Evolutionary conservation across 2,113 vertebrate genomes (phyloP).

Genomic region (Gopherus evgoodei): DNA sequence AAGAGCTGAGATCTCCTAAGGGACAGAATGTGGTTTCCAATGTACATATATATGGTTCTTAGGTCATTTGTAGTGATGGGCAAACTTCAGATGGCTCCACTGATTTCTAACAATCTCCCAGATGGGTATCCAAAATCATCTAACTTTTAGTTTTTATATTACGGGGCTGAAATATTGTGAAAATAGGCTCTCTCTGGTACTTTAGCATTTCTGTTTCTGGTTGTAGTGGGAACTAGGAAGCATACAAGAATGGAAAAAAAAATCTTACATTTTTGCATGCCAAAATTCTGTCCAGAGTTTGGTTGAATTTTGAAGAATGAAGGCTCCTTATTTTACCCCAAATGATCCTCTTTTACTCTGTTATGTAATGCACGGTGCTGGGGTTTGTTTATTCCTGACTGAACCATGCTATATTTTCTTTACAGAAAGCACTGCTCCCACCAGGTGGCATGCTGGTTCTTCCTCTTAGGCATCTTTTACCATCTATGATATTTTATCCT

Average conservation of each 20-base stretch:
- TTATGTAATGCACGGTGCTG: rapidly evolving
- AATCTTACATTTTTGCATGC: background rate
- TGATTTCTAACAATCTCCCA: rapidly evolving
- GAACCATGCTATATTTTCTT: rapidly evolving
- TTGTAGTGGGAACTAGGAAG: background rate
- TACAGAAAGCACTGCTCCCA: rapidly evolving
- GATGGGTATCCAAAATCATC: background rate
- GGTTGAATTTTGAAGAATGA: background rate
- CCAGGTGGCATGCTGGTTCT: constrained; percentile 38
- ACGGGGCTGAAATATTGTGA: background rate
- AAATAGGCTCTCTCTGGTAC: background rate
- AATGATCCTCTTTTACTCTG: rapidly evolving
- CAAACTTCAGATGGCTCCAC: background rate
- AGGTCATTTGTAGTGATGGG: background rate
- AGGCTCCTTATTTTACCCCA: background rate
- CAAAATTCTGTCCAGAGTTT: rapidly evolving
- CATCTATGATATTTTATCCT: rapidly evolving
- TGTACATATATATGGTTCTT: background rate
- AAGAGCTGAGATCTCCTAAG: background rate
- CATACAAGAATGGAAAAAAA: rapidly evolving
- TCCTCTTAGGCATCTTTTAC: rapidly evolving
- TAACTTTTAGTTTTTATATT: background rate
- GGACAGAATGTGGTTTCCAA: background rate
- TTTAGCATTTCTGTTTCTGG: background rate
- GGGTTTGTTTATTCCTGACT: background rate